A percentile compares a stretch with the other conserved stretches of the same genome.
Evolutionary conservation across 1,140 invertebrate species (phyloP).

Genomic region (Rhyzopertha dominica): DNA sequence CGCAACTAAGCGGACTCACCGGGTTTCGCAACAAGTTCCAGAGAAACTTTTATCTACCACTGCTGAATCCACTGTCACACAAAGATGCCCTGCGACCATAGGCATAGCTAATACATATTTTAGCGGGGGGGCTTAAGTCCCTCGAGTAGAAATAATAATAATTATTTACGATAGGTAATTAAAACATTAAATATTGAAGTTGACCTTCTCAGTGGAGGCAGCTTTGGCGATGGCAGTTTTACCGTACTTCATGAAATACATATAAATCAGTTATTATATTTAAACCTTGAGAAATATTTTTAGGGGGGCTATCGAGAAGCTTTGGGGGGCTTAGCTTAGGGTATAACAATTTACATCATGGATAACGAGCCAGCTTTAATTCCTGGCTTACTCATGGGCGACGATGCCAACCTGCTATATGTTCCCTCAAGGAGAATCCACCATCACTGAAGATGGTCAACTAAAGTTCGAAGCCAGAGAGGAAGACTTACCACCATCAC

Average conservation of each 20-base stretch:
- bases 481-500: conserved; percentile 27
- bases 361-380: conserved; percentile 61
- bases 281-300: no score
- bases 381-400: conserved; percentile 47
- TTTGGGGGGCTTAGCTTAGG: no score
- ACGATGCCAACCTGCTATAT: conserved; percentile 34
- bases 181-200: no score
- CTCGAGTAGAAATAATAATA: no score
- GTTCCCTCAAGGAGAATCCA: conserved; percentile 57
- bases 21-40: conserved; percentile 71
- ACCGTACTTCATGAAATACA: no score
- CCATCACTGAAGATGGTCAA: conserved; percentile 49
- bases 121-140: no score
- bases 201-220: no score
- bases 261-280: no score
- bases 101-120: no score
- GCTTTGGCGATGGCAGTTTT: no score
- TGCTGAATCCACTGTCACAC: conserved; percentile 74
- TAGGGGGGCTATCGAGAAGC: no score
- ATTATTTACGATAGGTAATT: no score
- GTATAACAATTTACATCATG: conserved; percentile 62
- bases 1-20: conserved; percentile 75
- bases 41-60: conserved; percentile 76
- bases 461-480: conserved; percentile 43
- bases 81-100: conserved; percentile 68